These are phyloP conservation scores for Heterotilapia buettikoferi DNA, from an alignment of 2,113 vertebrate species.

Conservation along the genomic window DNA sequence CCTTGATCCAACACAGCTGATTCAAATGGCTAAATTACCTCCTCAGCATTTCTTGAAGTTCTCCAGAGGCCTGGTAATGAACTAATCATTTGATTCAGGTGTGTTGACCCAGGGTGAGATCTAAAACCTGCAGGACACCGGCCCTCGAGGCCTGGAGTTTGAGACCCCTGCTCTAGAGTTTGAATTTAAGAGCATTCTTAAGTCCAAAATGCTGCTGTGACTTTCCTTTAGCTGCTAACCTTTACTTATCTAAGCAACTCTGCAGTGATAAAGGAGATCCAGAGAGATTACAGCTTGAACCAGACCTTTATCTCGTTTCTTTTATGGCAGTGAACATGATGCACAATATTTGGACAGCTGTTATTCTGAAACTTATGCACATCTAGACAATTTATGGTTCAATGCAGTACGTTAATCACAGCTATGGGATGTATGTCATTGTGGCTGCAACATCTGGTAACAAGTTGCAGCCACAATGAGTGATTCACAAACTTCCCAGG, in stretches of 20 bases:
- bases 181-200: background rate
- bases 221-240: background rate
- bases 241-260: background rate
- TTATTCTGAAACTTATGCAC: background rate
- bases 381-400: background rate
- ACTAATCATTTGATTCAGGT: no score
- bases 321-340: no score
- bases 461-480: background rate
- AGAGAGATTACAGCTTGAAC: background rate
- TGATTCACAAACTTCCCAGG: background rate
- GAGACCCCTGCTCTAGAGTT: accelerated
- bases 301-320: background rate
- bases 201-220: background rate
- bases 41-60: no score
- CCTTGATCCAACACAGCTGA: no score
- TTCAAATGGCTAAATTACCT: no score
- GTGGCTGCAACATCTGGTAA: background rate
- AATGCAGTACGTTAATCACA: background rate
- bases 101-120: no score
- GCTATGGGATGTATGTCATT: background rate
- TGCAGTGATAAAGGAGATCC: background rate
- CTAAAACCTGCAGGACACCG: no score
- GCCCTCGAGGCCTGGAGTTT: no score
- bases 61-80: no score
- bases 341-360: background rate